These are phyloP conservation scores for Apodemia zela DNA, from an alignment of 2,888 invertebrate species.

Conservation along the genomic window DNA sequence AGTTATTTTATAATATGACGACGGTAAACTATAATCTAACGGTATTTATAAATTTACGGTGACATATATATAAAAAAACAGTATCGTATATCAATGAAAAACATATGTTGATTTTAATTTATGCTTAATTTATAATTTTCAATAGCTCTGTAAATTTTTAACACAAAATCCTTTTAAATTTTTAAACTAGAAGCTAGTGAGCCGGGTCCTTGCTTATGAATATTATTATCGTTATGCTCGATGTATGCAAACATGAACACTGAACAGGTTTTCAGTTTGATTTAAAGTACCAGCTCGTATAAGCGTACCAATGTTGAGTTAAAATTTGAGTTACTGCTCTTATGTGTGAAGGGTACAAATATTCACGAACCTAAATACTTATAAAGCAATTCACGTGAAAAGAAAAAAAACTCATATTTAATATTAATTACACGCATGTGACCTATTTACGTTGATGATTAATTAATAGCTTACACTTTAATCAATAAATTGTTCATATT, in stretches of 20 bases:
- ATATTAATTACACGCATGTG: not conserved
- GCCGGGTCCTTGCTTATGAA: constrained; percentile 33
- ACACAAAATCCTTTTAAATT: constrained; percentile 26
- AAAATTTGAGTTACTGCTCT: constrained; percentile 33
- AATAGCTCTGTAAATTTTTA: not conserved
- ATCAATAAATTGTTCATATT: too few species aligned
- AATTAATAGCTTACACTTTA: not conserved
- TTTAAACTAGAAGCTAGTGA: constrained; percentile 27
- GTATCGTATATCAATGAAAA: too few species aligned
- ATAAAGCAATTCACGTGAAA: constrained; percentile 23
- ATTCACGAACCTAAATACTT: constrained; percentile 22
- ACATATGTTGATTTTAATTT: not conserved
- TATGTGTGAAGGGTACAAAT: constrained; percentile 30
- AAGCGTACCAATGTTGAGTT: constrained; percentile 34
- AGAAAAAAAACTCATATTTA: constrained; percentile 17
- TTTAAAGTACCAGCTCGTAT: constrained; percentile 37
- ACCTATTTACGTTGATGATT: not conserved
- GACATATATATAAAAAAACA: too few species aligned
- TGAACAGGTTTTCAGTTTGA: constrained; percentile 38
- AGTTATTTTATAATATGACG: too few species aligned
- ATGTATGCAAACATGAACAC: constrained; percentile 37
- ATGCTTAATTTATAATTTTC: not conserved
- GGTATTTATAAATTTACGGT: too few species aligned
- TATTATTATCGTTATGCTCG: constrained; percentile 36
- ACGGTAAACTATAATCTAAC: too few species aligned